A percentile compares a stretch with the other conserved stretches of the same genome.
Conservation (phyloP, 2,797 vertebrate genomes). For the Mus caroli region DNA sequence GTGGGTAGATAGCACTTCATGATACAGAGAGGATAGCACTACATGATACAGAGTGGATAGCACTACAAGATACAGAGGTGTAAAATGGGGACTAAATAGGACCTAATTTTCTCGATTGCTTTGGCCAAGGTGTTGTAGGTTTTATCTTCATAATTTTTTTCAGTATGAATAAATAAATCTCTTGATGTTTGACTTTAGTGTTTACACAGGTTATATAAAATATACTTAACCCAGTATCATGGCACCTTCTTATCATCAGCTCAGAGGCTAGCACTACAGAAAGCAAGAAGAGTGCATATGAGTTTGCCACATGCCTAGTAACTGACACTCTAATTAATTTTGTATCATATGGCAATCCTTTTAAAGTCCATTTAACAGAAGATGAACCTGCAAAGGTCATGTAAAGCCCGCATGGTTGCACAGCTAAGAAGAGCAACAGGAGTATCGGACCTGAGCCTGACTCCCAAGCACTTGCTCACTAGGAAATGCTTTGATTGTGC, state of each 20-base stretch:
- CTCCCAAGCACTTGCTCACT: background rate
- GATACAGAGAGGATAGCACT: too few species aligned
- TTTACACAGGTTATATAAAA: background rate
- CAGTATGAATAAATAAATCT: background rate
- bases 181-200: background rate
- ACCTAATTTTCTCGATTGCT: background rate
- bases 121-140: background rate
- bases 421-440: background rate
- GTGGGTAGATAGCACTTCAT: background rate
- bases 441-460: background rate
- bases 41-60: background rate
- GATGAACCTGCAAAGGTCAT: conserved; percentile 22
- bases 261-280: background rate
- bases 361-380: conserved; percentile 2
- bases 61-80: background rate
- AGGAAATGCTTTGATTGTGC: background rate
- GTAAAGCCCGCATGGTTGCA: background rate
- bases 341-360: background rate
- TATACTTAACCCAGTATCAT: background rate
- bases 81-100: background rate
- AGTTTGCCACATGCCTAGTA: background rate
- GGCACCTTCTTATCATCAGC: background rate
- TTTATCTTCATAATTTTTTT: background rate
- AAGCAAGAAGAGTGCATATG: background rate
- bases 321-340: conserved; percentile 52